Percentiles rank a stretch among this genome's conserved stretches.
These are phyloP conservation scores for Xylophagus ater DNA, from an alignment of 2,888 invertebrate species.

Conservation along the genomic window DNA sequence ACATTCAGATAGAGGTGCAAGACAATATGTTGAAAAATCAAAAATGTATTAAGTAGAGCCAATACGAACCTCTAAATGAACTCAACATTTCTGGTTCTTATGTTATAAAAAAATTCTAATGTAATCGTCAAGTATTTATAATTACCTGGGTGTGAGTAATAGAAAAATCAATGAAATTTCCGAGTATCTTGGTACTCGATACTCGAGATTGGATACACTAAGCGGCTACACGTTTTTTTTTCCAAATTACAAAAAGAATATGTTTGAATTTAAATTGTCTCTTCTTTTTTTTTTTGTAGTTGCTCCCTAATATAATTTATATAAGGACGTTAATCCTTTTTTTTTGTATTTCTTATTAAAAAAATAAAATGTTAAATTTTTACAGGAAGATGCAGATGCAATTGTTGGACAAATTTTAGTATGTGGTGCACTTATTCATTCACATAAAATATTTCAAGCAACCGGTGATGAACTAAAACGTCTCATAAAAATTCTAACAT, in stretches of 20 bases:
- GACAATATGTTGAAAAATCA: too few species aligned
- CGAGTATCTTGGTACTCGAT: background rate
- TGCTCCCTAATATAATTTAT: slow-evolving; percentile 1
- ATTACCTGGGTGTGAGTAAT: too few species aligned
- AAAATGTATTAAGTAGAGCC: too few species aligned
- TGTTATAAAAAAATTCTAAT: too few species aligned
- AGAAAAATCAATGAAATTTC: too few species aligned
- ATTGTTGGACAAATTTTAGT: slow-evolving; percentile 58
- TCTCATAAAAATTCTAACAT: slow-evolving; percentile 36
- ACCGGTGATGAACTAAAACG: slow-evolving; percentile 42
- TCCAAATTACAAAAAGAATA: too few species aligned
- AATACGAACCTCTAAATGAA: too few species aligned
- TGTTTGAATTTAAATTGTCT: background rate
- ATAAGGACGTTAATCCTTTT: background rate
- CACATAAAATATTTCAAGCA: slow-evolving; percentile 45
- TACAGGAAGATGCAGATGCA: slow-evolving; percentile 63
- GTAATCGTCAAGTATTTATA: too few species aligned
- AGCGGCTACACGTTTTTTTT: background rate
- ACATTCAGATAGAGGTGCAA: too few species aligned
- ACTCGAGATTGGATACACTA: background rate
- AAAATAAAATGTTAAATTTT: slow-evolving; percentile 11
- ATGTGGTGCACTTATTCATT: slow-evolving; percentile 58
- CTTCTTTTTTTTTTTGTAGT: background rate
- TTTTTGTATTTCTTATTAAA: slow-evolving; percentile 12
- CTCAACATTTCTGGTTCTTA: too few species aligned